phyloP scores from a whole-genome alignment of 2,113 vertebrate genomes.

The Trogon melanurus region DNA sequence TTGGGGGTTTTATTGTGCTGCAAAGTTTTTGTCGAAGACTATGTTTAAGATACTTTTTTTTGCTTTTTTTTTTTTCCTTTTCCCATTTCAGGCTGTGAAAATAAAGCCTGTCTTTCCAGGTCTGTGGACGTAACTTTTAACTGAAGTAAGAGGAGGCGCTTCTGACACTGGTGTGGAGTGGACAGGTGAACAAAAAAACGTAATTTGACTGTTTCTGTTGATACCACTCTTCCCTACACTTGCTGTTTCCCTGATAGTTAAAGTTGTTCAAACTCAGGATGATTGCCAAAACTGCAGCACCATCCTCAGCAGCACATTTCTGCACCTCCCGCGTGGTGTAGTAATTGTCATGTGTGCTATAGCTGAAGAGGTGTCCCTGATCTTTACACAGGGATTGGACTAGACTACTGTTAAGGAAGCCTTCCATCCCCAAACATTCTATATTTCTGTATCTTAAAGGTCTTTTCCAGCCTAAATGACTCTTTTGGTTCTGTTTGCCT shows the following conservation, averaged over 20 bases:
- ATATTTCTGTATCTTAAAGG: not conserved
- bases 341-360: not conserved
- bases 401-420: no score
- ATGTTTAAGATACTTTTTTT: not conserved
- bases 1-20: not conserved
- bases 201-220: not conserved
- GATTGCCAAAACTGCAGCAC: not conserved
- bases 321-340: not conserved
- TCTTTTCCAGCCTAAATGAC: not conserved
- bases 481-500: not conserved
- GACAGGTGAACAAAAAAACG: not conserved
- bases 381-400: no score
- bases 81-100: not conserved
- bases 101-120: not conserved
- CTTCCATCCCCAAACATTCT: no score
- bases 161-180: not conserved
- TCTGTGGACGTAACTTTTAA: fast-evolving
- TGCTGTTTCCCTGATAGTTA: not conserved
- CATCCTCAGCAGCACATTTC: not conserved
- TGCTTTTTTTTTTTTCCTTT: not conserved
- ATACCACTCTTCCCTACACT: not conserved
- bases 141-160: not conserved
- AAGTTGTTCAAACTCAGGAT: not conserved
- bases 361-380: not conserved
- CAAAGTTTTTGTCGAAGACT: not conserved